Evolutionary conservation across 2,888 invertebrate species (phyloP), one percentile per base, ranked within the genome.

Genomic region (Cyclophora albipunctata): DNA sequence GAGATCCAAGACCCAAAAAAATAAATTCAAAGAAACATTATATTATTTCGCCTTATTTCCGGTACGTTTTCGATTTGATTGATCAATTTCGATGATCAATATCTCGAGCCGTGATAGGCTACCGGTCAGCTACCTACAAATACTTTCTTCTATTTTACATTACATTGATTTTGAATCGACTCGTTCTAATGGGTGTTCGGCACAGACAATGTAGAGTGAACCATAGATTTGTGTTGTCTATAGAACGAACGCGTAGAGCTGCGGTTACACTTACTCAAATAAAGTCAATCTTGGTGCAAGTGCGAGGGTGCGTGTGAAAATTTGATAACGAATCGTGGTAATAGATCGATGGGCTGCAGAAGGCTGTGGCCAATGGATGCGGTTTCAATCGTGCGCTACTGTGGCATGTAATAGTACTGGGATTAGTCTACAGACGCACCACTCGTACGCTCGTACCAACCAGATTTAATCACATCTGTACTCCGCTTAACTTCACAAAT

Each of bases 81-180:
- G 87, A 84, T 82, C 87, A 87, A 87, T 87, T 86, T 85, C 79
- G 76, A 85, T 84, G 80, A 84, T 83, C 86, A 83, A 86, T 83
- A 81, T 77, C 81, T 78, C 79, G 72, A 78, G 77, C 78, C 72
- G 75, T 83, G 83, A 87, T 87, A 84, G 86, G 81, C 85, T 86
- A 85, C 84, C 72, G 80, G 61, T 70, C 67, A 66, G 71, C 76
- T 67, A 73, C 72, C 74, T 74, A 66, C 71, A 43, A 43, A 71
- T 70, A 65, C 68, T 74, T 75, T 75, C 69, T 65, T 72, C 70
- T 68, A 66, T 73, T 81, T 79, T 63, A 73, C 67, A 71, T 73
- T 81, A 78, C 81, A 83, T 74, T 73, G 72, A 71, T 62, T 67
- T 65, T 68, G 66, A 70, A 65, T 67, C 70, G 20, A 20, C 20